A percentile compares a stretch with the other conserved stretches of the same genome.
Conservation (phyloP, 23 tunicate genomes). For the Halocynthia roretzi region DNA sequence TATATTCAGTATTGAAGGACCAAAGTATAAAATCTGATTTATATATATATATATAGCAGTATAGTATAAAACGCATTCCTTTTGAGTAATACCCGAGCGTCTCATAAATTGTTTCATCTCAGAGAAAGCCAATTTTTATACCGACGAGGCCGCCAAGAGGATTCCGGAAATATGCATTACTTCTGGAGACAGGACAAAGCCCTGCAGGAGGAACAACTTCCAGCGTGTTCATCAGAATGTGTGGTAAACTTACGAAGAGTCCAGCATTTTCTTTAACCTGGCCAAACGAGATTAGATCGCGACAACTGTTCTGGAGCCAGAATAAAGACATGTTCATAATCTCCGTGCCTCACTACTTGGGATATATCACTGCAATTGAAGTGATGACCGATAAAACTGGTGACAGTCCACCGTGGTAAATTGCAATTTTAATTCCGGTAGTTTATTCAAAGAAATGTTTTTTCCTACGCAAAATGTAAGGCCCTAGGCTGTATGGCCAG, state of each 20-base stretch:
- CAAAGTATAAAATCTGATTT: too few relatives aligned
- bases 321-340: conserved; percentile 75
- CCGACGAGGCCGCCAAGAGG: conserved; percentile 78
- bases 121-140: conserved; percentile 77
- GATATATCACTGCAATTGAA: conserved; percentile 67
- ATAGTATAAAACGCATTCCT: too few relatives aligned
- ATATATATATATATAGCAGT: too few relatives aligned
- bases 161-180: conserved; percentile 78
- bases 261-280: conserved; percentile 73
- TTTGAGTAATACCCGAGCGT: too few relatives aligned
- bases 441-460: too few relatives aligned
- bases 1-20: too few relatives aligned
- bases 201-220: conserved; percentile 91
- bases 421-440: not conserved
- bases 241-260: conserved; percentile 66
- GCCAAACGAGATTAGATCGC: conserved; percentile 28
- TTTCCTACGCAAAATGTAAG: too few relatives aligned
- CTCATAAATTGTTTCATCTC: not conserved
- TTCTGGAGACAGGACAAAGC: conserved; percentile 86
- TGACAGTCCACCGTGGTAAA: conserved; percentile 85
- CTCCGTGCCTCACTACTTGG: conserved; percentile 80
- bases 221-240: conserved; percentile 54
- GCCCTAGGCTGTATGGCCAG: too few relatives aligned
- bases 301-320: conserved; percentile 63
- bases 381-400: conserved; percentile 78